Evolutionary conservation across 2,797 vertebrate species (phyloP), one percentile per base, ranked within the genome.

Genomic region (Pteronotus mesoamericanus): DNA sequence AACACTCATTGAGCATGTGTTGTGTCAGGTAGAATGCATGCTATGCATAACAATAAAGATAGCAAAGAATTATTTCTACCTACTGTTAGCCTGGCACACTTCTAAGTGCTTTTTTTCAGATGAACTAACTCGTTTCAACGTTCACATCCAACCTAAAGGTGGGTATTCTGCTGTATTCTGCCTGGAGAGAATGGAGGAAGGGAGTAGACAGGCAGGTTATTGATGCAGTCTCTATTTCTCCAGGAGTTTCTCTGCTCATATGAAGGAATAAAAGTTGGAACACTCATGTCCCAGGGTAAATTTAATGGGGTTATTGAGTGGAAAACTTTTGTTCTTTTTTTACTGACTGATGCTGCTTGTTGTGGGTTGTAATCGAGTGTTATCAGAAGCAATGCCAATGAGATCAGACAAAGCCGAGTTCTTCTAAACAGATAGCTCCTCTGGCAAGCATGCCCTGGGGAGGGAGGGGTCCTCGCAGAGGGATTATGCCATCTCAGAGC

Each of bases 1-100:
- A 18, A 14, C 21, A 11, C 46, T 57, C 24, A 15, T 0, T 0
- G 42, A 59, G 59, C 18, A 1, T 1, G 1, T 3, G 0, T 24
- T n/a, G 4, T 29, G n/a, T 39, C 4, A 37, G 59, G 51, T 37
- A 21, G 86, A 68, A 22, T 10, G 9, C 39, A 5, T 26, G 11
- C n/a, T 32, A 0, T n/a, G 12, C 26, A 3, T 42, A 22, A 75
- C 44, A 32, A 6, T 5, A 12, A 34, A 46, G 39, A 42, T 3
- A 15, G 37, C 59, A 26, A 19, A 24, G 34, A 24, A 57, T 11
- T 37, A 2, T 24, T n/a, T 24, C 32, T 19, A 9, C 12, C 78
- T 78, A 3, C 53, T 34, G 22, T 18, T 53, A 88, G 51, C 34
- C n/a, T 34, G 29, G n/a, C 10, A 1, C 4, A 69, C 34, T 84